These are phyloP conservation scores for Festucalex cinctus DNA, from an alignment of 2,113 vertebrate species.

Conservation along the genomic window DNA sequence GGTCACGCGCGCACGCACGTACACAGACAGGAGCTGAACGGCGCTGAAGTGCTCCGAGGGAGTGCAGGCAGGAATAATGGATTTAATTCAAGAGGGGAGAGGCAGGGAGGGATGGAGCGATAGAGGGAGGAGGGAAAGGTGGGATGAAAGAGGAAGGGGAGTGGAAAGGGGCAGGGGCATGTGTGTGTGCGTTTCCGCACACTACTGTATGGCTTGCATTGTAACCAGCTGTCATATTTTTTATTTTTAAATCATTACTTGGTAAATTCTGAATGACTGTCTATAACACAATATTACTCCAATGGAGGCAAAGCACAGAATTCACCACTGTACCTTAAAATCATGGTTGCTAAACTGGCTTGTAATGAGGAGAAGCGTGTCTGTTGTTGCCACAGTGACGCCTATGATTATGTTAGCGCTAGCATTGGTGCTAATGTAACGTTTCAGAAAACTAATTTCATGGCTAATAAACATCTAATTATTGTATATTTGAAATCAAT, in stretches of 20 bases:
- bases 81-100: conserved; percentile 65
- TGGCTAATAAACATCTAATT: too few species aligned
- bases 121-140: conserved; percentile 49
- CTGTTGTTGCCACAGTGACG: background rate
- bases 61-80: conserved; percentile 69
- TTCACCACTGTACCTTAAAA: background rate
- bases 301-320: background rate
- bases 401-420: background rate
- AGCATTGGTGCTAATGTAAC: background rate
- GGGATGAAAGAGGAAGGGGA: conserved; percentile 56
- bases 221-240: background rate
- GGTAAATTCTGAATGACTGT: background rate
- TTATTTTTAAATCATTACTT: background rate
- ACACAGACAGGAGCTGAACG: conserved; percentile 43
- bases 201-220: conserved; percentile 12
- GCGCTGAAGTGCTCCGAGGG: conserved; percentile 56
- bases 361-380: background rate
- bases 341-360: background rate
- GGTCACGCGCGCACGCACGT: conserved; percentile 28
- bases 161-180: conserved; percentile 48
- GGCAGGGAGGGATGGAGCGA: conserved; percentile 41
- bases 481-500: too few species aligned
- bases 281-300: background rate
- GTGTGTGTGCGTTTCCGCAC: conserved; percentile 5
- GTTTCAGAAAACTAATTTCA: background rate